phyloP scores from a whole-genome alignment of 2,113 vertebrate genomes.

The Pangasianodon gigas region DNA sequence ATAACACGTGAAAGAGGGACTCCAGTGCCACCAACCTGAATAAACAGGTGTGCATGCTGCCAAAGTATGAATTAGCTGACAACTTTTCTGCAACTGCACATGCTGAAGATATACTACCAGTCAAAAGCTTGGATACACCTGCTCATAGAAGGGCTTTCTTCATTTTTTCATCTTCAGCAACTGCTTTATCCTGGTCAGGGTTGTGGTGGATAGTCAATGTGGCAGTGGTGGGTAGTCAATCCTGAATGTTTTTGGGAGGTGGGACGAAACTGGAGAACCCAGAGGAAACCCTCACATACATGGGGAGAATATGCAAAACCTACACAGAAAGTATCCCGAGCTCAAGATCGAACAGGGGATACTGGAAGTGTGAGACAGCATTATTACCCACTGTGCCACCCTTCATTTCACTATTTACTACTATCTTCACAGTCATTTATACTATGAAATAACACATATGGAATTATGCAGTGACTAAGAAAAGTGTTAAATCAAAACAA shows the following conservation, averaged over 20 bases:
- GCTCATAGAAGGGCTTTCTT: background rate
- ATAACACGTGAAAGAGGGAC: conserved; percentile 73
- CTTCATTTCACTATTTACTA: background rate
- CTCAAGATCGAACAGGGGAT: background rate
- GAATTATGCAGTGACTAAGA: background rate
- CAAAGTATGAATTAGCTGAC: conserved; percentile 68
- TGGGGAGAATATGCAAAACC: background rate
- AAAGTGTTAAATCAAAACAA: background rate
- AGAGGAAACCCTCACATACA: background rate
- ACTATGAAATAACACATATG: background rate
- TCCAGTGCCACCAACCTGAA: conserved; percentile 69
- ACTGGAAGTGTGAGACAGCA: background rate
- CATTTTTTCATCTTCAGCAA: background rate
- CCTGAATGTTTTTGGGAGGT: background rate
- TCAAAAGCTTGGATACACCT: background rate
- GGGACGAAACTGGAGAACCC: background rate
- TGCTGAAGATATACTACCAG: conserved; percentile 52
- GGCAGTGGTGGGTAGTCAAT: too few species aligned
- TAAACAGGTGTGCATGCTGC: conserved; percentile 69
- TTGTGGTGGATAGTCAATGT: too few species aligned
- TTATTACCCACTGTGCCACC: background rate
- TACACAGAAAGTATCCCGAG: background rate
- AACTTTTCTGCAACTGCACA: conserved; percentile 61
- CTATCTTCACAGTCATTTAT: background rate
- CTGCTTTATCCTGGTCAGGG: background rate